Conservation (phyloP, 2,888 invertebrate species). For the Acleris laterana region DNA sequence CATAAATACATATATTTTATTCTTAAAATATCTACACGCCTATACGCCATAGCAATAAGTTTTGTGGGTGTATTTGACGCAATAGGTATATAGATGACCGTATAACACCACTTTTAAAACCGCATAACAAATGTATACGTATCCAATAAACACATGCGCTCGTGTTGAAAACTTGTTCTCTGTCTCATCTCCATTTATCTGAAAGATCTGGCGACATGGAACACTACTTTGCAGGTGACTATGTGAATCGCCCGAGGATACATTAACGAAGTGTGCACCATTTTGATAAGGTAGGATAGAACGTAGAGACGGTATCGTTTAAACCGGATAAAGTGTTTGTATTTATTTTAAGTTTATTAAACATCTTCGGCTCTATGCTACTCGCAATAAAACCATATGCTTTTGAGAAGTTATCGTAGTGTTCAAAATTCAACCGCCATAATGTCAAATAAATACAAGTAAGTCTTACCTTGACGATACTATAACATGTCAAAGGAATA, state of each 20-base stretch:
- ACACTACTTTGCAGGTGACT: constrained; percentile 63
- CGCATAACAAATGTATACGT: not conserved
- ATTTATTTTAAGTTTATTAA: not conserved
- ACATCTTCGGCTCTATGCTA: too few relatives aligned
- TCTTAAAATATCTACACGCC: too few relatives aligned
- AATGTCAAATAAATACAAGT: too few relatives aligned
- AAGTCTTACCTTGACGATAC: too few relatives aligned
- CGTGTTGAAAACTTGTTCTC: constrained; percentile 47
- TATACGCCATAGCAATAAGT: too few relatives aligned
- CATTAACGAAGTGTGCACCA: constrained; percentile 43
- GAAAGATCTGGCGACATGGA: constrained; percentile 56
- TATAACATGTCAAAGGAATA: too few relatives aligned
- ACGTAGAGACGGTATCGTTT: not conserved
- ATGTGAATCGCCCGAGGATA: constrained; percentile 55
- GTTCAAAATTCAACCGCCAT: too few relatives aligned
- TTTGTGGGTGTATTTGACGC: too few relatives aligned
- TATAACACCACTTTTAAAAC: not conserved
- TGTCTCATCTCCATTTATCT: constrained; percentile 61
- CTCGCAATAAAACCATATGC: too few relatives aligned
- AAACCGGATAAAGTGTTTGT: constrained; percentile 1
- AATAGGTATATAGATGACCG: too few relatives aligned
- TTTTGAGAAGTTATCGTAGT: too few relatives aligned
- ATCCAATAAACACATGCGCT: constrained; percentile 14
- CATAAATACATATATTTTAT: too few relatives aligned
- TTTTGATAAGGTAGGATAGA: constrained; percentile 15